phyloP scores from a whole-genome alignment of 2,888 invertebrate genomes.

The Leptopilina drosophilae region DNA sequence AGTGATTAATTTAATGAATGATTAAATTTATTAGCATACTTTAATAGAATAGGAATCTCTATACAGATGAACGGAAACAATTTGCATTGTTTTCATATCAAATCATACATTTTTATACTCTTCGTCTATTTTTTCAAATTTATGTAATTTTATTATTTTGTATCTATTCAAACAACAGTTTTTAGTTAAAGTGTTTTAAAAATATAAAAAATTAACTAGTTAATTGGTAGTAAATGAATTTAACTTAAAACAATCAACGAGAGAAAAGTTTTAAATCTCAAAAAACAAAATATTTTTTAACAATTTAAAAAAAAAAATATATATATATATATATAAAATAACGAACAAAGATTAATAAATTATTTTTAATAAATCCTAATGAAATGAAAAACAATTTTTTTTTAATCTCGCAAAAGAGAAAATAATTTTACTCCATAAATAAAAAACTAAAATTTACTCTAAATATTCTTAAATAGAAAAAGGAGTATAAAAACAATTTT shows the following conservation, averaged over 20 bases:
- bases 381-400: no score
- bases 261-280: no score
- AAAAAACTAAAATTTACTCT: not conserved
- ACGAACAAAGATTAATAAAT: no score
- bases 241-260: no score
- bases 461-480: no score
- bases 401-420: not conserved
- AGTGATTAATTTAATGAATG: no score
- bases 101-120: slow-evolving; percentile 6
- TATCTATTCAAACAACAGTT: slow-evolving; percentile 12
- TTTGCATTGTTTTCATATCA: not conserved
- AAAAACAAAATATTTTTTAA: no score
- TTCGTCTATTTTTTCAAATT: not conserved
- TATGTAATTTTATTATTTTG: not conserved
- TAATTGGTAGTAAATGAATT: no score
- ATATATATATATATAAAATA: no score
- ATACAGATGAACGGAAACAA: not conserved
- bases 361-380: no score
- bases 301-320: no score
- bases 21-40: slow-evolving; percentile 7
- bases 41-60: not conserved
- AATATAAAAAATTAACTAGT: not conserved
- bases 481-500: no score
- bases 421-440: not conserved
- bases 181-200: not conserved